These are phyloP conservation scores for Drosophila atripex DNA, from an alignment of 2,888 invertebrate genomes.

Conservation along the genomic window DNA sequence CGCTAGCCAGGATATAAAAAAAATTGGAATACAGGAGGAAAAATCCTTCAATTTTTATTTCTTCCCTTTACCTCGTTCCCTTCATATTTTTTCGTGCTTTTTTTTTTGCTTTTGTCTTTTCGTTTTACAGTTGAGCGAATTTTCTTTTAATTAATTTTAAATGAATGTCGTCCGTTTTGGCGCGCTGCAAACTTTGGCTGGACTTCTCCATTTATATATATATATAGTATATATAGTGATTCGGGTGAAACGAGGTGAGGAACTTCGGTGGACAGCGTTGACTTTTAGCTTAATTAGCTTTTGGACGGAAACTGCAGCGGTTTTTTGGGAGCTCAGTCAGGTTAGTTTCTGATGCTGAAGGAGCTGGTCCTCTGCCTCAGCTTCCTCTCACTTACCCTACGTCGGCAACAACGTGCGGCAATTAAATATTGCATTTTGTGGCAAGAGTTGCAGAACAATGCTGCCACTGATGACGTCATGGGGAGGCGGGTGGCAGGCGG, in stretches of 20 bases:
- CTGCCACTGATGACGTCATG: slow-evolving; percentile 47
- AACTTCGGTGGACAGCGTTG: slow-evolving; percentile 55
- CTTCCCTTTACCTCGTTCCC: slow-evolving; percentile 35
- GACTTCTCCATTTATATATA: slow-evolving; percentile 8
- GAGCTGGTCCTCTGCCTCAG: slow-evolving; percentile 16
- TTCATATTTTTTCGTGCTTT: slow-evolving; percentile 42
- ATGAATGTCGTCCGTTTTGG: slow-evolving; percentile 76
- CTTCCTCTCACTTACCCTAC: neutral
- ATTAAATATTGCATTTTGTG: slow-evolving; percentile 55
- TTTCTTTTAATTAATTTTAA: slow-evolving; percentile 80
- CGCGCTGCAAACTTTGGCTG: slow-evolving; percentile 69
- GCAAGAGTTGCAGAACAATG: slow-evolving; percentile 58
- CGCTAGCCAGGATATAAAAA: neutral
- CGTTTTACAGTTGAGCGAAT: slow-evolving; percentile 78
- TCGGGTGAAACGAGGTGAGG: neutral
- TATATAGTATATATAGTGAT: neutral
- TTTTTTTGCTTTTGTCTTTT: slow-evolving; percentile 72
- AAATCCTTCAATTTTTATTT: slow-evolving; percentile 62
- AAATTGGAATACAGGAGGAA: slow-evolving; percentile 16
- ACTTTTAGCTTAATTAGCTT: slow-evolving; percentile 77
- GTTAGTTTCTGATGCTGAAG: slow-evolving; percentile 36
- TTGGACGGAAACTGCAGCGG: slow-evolving; percentile 49
- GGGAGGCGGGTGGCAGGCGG: slow-evolving; percentile 1
- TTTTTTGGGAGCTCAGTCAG: slow-evolving; percentile 45
- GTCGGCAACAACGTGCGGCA: slow-evolving; percentile 49